Evolutionary conservation across 2,113 vertebrate species (phyloP).

Genomic region (Psilopogon haemacephalus): DNA sequence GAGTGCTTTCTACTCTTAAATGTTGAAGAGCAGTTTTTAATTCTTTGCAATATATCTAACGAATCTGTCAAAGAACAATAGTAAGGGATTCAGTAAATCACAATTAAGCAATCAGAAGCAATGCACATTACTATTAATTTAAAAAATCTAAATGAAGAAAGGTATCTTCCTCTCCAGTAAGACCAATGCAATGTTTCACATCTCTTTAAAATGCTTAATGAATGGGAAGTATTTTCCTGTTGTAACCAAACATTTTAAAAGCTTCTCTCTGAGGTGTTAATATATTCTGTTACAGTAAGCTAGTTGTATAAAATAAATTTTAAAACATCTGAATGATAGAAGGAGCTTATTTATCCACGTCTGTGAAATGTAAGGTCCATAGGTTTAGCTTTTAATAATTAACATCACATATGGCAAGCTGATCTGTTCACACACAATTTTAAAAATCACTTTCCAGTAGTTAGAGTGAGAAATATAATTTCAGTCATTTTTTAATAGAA

Average conservation of each 20-base stretch:
- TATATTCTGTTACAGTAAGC: not conserved
- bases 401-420: not conserved
- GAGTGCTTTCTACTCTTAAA: not conserved
- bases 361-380: not conserved
- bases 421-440: not conserved
- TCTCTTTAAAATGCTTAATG: not conserved
- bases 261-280: not conserved
- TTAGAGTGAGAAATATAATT: not conserved
- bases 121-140: not conserved
- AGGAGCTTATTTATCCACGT: not conserved
- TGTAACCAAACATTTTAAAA: constrained; percentile 4
- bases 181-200: not conserved
- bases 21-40: not conserved
- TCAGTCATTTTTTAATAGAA: not conserved
- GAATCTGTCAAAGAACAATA: not conserved
- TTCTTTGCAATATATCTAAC: not conserved
- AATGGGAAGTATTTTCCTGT: constrained; percentile 19
- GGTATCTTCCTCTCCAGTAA: not conserved
- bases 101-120: not conserved
- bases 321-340: not conserved
- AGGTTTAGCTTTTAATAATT: not conserved
- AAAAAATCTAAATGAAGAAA: not conserved
- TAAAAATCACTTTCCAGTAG: not conserved
- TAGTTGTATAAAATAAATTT: not conserved
- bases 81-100: not conserved